Base-by-base conservation (phyloP, 2,113 vertebrate genomes). In the Pteruthius melanotis region DNA sequence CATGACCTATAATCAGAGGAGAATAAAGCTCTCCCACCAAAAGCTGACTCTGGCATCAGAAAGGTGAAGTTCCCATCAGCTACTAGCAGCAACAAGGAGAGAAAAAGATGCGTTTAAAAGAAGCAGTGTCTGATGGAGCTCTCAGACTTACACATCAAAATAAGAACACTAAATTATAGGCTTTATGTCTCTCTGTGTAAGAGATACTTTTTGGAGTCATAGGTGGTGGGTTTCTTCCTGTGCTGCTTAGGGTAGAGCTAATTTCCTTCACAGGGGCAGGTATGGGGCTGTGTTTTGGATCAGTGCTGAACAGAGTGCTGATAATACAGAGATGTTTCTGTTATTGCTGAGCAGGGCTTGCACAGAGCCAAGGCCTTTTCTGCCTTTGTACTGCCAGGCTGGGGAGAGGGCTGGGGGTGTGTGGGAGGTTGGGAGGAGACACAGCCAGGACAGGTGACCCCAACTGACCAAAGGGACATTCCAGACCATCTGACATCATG, bases 371-470 rank as follows among this genome's bases (percentile, higher is more conserved):
- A 39, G 39, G 3, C 53, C 33, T 61, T 35, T 87, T 28, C 54
- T 87, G 33, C 39, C 19, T 77, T 13, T 37, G 18, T 45, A 33
- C 37, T 52, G 53, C 1, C 9, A 5, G 1, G 5, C 17, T 76
- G 63, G 4, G 5, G 24, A 75, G 82, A 35, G 7, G 0, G 12
- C n/a, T 56, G 40, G 11, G 6, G 26, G 2, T 50, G 26, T 13
- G 0, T 12, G 0, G 1, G 63, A 44, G 53, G 3, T 0, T 44
- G 53, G 19, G 37, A 77, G 33, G 33, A 1, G 33, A 33, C 54
- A 33, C 53, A 87, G 72, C 33, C 54, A 28, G 45, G 27, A 37
- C 22, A 77, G 22, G 28, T 15, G 39, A 78, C 33, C 15, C 22
- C 39, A 45, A 1, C 3, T 45, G 54, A 61, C 19, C 33, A 39